Conservation (phyloP, 2,113 vertebrate genomes). For the Hippocampus zosterae region DNA sequence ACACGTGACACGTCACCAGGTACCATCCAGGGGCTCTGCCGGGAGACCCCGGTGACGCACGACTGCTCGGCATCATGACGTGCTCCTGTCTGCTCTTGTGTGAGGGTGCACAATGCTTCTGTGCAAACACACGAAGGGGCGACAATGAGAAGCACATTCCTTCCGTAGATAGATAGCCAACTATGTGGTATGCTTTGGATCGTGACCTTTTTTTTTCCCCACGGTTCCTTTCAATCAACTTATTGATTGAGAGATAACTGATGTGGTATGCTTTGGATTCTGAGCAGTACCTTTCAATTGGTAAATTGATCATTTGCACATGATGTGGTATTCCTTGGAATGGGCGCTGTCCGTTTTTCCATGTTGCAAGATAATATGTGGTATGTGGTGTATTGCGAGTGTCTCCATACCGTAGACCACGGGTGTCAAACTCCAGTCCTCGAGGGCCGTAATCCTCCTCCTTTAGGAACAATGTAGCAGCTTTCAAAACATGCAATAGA, state of each 20-base stretch:
- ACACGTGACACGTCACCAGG: constrained; percentile 40
- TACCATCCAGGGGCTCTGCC: constrained; percentile 53
- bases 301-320: neutral
- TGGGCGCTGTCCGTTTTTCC: no score
- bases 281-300: neutral
- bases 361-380: neutral
- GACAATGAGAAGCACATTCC: constrained; percentile 7
- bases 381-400: neutral
- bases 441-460: no score
- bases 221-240: neutral
- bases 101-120: constrained; percentile 14
- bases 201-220: neutral
- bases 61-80: constrained; percentile 48
- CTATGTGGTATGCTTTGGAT: constrained; percentile 1
- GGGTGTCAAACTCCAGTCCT: no score
- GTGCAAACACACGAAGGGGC: constrained; percentile 14
- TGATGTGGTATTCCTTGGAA: neutral
- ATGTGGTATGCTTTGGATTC: neutral
- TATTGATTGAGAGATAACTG: neutral
- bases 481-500: no score
- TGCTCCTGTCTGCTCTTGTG: constrained; percentile 17
- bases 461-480: no score
- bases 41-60: constrained; percentile 65
- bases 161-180: constrained; percentile 8
- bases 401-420: no score